Evolutionary conservation across 1,140 invertebrate genomes (phyloP), one percentile per base, ranked within the genome.

Genomic region (Ericerus pela): DNA sequence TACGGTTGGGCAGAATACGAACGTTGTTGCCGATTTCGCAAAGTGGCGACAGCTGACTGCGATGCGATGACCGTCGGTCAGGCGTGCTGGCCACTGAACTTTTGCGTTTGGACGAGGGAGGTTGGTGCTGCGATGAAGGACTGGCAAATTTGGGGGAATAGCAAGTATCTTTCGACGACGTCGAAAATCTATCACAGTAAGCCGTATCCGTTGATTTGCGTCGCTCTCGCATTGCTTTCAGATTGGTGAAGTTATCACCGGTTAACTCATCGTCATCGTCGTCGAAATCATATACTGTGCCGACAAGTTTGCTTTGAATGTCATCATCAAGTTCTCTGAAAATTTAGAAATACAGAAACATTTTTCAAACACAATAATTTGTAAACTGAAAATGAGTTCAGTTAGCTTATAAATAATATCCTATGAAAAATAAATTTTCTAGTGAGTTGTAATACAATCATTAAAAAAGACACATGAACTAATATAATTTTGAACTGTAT

Each of bases 231-330:
- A 90, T 78, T 11, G 84, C 81, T 63, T 85, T 77, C 2, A 90
- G 66, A 70, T 89, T 84, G 57, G 84, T 82, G 54, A 88, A 80
- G 61, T 75, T 79, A 27, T 82, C 78, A 53, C 60, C 60, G 18
- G 60, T 58, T 2, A 75, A 73, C 61, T 90, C 87, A n/a, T n/a
- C n/a, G 61, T 90, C 87, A 59, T 89, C 83, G 56, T 85, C 86
- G 66, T 89, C 84, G 61, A 88, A 79, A 64, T 88, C 85, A 60
- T 89, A 92, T 1, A 90, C 87, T 1, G 87, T 90, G 2, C 88
- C 87, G 2, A 81, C 79, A 24, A 91, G 72, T 68, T 86, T 86
- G 63, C 79, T 84, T 54, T 81, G 79, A 37, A 82, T 82, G 0
- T 47, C 41, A 24, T 24, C 75, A 47, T 76, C 72, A 61, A 74